These are phyloP conservation scores for Athrips mouffetella DNA, from an alignment of 2,888 invertebrate species.

Conservation along the genomic window DNA sequence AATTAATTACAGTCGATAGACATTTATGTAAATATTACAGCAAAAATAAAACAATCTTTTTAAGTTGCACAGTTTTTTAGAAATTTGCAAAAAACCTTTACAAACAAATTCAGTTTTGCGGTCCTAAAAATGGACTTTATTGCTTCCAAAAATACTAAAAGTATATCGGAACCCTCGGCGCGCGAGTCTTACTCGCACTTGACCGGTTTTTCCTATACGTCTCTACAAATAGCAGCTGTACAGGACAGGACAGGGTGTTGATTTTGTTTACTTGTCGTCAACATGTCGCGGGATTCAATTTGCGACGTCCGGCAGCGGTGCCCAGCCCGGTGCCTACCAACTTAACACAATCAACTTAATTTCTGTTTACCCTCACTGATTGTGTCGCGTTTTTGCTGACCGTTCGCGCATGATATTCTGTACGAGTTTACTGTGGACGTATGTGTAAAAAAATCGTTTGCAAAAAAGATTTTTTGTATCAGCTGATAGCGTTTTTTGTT, in stretches of 20 bases:
- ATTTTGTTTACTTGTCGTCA: constrained; percentile 18
- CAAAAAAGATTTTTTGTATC: too few species aligned
- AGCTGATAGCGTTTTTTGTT: too few species aligned
- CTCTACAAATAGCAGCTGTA: constrained; percentile 5
- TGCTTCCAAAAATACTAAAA: too few species aligned
- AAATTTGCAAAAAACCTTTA: too few species aligned
- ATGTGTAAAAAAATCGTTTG: too few species aligned
- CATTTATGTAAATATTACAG: too few species aligned
- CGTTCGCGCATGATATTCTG: constrained; percentile 1
- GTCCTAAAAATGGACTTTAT: too few species aligned
- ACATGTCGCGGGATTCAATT: constrained; percentile 19
- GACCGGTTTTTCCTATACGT: not conserved
- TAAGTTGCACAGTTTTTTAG: too few species aligned
- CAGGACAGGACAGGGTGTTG: constrained; percentile 13
- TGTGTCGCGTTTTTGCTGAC: constrained; percentile 28
- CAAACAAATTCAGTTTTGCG: too few species aligned
- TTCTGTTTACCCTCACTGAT: constrained; percentile 29
- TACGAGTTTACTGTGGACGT: not conserved
- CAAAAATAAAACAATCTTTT: too few species aligned
- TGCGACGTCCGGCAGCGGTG: constrained; percentile 14
- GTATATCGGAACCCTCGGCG: too few species aligned
- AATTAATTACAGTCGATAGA: too few species aligned
- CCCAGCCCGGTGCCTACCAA: constrained; percentile 5
- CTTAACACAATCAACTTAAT: constrained; percentile 18
- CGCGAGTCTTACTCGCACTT: not conserved